Evolutionary conservation across 2,888 invertebrate genomes (phyloP), one percentile per base, ranked within the genome.

Genomic region (Sympetrum striolatum): DNA sequence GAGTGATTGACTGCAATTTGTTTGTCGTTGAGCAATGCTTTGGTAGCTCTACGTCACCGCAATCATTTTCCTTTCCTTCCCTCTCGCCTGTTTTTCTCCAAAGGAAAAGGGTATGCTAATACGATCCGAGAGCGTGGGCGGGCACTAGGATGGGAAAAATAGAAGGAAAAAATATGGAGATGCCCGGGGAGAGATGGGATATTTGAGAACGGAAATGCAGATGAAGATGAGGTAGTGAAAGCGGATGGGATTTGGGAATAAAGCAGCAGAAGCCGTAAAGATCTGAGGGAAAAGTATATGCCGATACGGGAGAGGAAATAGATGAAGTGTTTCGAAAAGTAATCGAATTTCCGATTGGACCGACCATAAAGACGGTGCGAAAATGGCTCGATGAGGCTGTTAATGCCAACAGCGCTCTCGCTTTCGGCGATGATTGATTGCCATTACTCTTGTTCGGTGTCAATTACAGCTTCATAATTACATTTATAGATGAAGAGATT

Each of bases 1-100:
- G 86, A 48, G 25, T 35, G 86, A 86, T 86, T 86, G 86, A 60
- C 86, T 37, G 64, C 60, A 58, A 86, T 31, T 86, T 86, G 86
- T 60, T 86, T 64, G 86, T 86, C 86, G 60, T 60, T 64, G 37
- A 86, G 48, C 86, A 64, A 86, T 86, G 37, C 35, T 60, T 25
- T 31, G 73, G 73, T 53, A 73, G 31, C 25, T 12, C 10, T 4
- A 73, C 25, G 73, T 73, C 73, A 31, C 73, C 73, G 73, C 14
- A 31, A 31, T 31, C 73, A 73, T 73, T 22, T 25, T 73, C 73
- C 31, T 73, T 73, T 31, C 31, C 12, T 44, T 44, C 44, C 44
- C 44, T 44, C 44, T 53, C 53, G 15, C 18, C 53, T 53, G 53
- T 18, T 53, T 53, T 53, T 18, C 53, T 53, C 18, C 53, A 44